Conservation (phyloP, 1,140 invertebrate species). For the Meloidogyne chitwoodi region DNA sequence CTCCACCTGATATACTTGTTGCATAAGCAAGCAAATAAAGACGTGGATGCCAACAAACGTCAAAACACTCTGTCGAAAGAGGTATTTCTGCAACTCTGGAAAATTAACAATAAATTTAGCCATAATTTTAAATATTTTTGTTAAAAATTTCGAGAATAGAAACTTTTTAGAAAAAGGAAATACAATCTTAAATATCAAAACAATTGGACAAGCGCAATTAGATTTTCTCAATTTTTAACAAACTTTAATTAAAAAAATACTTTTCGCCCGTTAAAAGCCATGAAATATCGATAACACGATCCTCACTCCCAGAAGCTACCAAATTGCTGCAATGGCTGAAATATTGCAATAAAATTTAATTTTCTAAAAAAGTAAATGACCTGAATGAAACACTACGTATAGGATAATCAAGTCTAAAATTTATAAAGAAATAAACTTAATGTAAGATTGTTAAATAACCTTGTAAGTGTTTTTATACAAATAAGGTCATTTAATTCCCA, state of each 20-base stretch:
- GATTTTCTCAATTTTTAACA: no score
- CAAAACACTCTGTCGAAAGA: conserved; percentile 31
- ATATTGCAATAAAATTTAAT: neutral
- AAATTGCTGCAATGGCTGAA: conserved; percentile 42
- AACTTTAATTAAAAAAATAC: no score
- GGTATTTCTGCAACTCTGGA: conserved; percentile 36
- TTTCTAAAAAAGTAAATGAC: neutral
- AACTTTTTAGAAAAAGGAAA: no score
- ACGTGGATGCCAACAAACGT: conserved; percentile 28
- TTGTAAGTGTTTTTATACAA: conserved; percentile 33
- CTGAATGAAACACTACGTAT: conserved; percentile 36
- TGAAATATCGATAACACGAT: conserved; percentile 40
- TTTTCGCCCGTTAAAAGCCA: conserved; percentile 35
- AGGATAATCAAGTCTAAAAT: conserved; percentile 39
- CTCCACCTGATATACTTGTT: conserved; percentile 1
- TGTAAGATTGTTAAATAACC: neutral
- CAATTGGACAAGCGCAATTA: no score
- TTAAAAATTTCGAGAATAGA: no score
- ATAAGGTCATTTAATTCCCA: conserved; percentile 43
- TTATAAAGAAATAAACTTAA: neutral
- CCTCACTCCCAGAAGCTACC: conserved; percentile 36
- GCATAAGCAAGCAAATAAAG: conserved; percentile 35
- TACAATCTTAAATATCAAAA: no score
- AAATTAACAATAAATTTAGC: conserved; percentile 9
- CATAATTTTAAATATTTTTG: no score